A percentile compares a stretch with the other conserved stretches of the same genome.
Evolutionary conservation across 2,888 invertebrate species (phyloP).

Genomic region (Teleogryllus oceanicus): DNA sequence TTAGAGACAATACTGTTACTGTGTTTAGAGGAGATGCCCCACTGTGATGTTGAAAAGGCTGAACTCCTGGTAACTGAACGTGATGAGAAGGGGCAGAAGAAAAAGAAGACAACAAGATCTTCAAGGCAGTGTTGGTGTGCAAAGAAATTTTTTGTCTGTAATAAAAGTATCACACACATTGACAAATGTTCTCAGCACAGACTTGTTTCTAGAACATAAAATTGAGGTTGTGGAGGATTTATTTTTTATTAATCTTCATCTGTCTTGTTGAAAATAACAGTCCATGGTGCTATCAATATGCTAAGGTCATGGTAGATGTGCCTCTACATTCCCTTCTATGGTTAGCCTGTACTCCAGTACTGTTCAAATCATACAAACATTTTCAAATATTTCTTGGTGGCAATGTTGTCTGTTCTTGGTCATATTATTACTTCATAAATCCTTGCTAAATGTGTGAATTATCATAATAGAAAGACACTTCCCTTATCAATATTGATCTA

Average conservation of each 20-base stretch:
- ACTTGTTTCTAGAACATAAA: background rate
- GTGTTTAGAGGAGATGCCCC: constrained; percentile 3
- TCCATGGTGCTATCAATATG: background rate
- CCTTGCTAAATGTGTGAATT: too few species aligned
- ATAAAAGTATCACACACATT: too few species aligned
- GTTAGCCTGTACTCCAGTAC: background rate
- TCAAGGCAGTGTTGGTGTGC: too few species aligned
- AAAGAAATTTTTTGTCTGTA: too few species aligned
- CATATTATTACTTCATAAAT: too few species aligned
- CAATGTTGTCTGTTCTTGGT: too few species aligned
- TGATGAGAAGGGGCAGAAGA: too few species aligned
- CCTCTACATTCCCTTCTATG: background rate
- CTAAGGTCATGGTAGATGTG: background rate
- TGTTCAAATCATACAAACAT: too few species aligned
- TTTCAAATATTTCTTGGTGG: too few species aligned
- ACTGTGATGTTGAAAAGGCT: constrained; percentile 32
- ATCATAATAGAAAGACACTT: too few species aligned
- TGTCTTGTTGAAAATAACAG: constrained; percentile 1
- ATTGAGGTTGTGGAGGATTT: constrained; percentile 11
- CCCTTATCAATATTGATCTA: background rate
- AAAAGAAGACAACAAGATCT: too few species aligned
- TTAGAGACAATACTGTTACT: constrained; percentile 30
- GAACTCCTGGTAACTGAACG: background rate
- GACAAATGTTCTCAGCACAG: too few species aligned
- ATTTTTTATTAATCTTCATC: constrained; percentile 3